Evolutionary conservation across 1,140 invertebrate genomes (phyloP), one percentile per base, ranked within the genome.

Genomic region (Drosophila biarmipes): DNA sequence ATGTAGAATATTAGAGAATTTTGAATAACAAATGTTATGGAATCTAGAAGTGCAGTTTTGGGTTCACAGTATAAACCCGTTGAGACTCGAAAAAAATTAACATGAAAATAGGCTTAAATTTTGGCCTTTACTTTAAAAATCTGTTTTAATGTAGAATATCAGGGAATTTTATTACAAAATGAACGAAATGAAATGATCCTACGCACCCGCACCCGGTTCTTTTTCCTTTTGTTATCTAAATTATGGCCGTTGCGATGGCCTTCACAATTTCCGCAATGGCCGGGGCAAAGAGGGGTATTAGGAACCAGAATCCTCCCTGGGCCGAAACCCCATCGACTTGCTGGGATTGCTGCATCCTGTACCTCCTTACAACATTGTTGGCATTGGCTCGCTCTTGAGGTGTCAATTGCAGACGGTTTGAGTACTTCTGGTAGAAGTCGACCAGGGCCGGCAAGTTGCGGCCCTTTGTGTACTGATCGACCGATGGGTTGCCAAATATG

Each of bases 401-500:
- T 14, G 42, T 21, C 38, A 40, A 2, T 12, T 17, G 42, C 2
- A 45, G 12, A 38, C 27, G 29, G 35, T 34, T 35, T 11, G 12
- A 21, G 35, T 53, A 38, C 8, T n/a, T 53, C 51, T 37, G 12
- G 12, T 38, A 38, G 51, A 53, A 53, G 0, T 35, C 12, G 5
- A 53, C 12, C 34, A 35, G 37, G 46, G 42, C 51, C 19, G 48
- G 38, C 11, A 69, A 11, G 12, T 42, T 51, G 55, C 76, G 73
- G 62, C 38, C 40, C 55, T 38, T 51, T 62, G 68, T 34, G 55
- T 69, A n/a, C 1, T 2, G 21, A 11, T 24, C 19, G 21, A 46
- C 43, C 6, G 12, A 2, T 0, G 21, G 14, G 12, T 46, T 27
- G 6, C 7, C 14, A 8, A n/a, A 46, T 10, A 46, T 1, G 8